Base-by-base conservation (phyloP, 2,113 vertebrate species). In the Apaloderma vittatum region DNA sequence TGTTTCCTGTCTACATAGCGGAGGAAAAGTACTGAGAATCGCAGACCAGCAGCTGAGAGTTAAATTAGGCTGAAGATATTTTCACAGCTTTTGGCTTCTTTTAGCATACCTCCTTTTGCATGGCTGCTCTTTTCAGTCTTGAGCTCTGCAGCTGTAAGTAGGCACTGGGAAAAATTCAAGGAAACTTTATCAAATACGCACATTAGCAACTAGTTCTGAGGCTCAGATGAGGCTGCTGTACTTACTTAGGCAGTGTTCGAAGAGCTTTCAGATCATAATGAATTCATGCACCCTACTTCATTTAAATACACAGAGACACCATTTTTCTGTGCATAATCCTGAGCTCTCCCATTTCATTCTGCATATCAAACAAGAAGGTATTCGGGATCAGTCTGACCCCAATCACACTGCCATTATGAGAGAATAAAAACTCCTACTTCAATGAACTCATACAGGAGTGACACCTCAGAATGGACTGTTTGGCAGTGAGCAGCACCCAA, bases 1-100 rank as follows among this genome's bases (percentile, higher is more conserved):
- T 94, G 4, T 87, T 96, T 93, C 30, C 22, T 66, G 32, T 70
- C 40, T 90, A 27, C 26, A 24, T 2, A 36, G 24, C 6, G 8
- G 15, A 81, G 45, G 29, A 26, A 43, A 94, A 94, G 67, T 52
- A 46, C 32, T 11, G 4, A 86, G 23, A 77, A 90, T 16, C 58
- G 34, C 51, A 86, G 74, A 86, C 29, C 22, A 6, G 1, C 46
- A 93, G 36, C 58, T 74, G 46, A 82, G n/a, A 92, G 62, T 48
- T 73, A 85, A 91, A 93, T 93, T 72, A 70, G 17, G 13, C 67
- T 95, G 45, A 75, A 24, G 29, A 91, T 85, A 61, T 86, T 91
- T 97, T 88, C 93, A 55, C 34, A 87, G 73, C 26, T 78, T 87
- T 90, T 68, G 57, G 26, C 62, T 92, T 75, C 55, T 68, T 89